Evolutionary conservation across 2,113 vertebrate species (phyloP), one percentile per base, ranked within the genome.

Genomic region (Pimephales promelas): DNA sequence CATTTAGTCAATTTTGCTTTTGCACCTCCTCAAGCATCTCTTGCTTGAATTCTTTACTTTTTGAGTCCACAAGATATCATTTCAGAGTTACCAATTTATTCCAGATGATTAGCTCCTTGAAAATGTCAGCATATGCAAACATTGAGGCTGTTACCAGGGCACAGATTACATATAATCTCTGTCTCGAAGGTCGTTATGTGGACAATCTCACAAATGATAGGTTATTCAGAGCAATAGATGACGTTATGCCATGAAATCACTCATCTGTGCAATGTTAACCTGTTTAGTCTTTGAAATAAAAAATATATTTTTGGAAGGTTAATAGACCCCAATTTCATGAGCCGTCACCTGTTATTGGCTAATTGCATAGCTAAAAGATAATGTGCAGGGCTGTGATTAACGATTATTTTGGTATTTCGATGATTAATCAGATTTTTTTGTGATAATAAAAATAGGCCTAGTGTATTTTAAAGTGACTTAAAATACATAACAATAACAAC

Each of bases 111-210:
- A 36, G 64, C 3, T 36, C 64, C 8, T 18, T 36, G 31, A 45
- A n/a, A 72, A 52, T 74, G 45, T 31, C 72, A 31, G 31, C 47
- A 52, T 47, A 52, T 31, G 13, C 31, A 74, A 74, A 74, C 40
- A 74, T 7, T 49, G n/a, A 74, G 43, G 72, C 43, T 74, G 24
- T 52, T 74, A 28, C 45, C 47, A 52, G 45, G 13, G 43, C 24
- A 28, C n/a, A 74, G 72, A 74, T 52, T 20, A 28, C 24, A 18
- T 52, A 5, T 74, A 45, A 52, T 49, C n/a, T 52, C 24, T 14
- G 20, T 73, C 36, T 47, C 26, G n/a, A 52, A 74, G 47, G 72
- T 18, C 47, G 31, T 74, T 74, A 74, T 49, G 45, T 28, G 43
- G 72, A 74, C 11, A 47, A 16, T 52, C 72, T 74, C 7, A 47